These are phyloP conservation scores for Hemicrepidius hirtus DNA, from an alignment of 2,888 invertebrate species.

Conservation along the genomic window DNA sequence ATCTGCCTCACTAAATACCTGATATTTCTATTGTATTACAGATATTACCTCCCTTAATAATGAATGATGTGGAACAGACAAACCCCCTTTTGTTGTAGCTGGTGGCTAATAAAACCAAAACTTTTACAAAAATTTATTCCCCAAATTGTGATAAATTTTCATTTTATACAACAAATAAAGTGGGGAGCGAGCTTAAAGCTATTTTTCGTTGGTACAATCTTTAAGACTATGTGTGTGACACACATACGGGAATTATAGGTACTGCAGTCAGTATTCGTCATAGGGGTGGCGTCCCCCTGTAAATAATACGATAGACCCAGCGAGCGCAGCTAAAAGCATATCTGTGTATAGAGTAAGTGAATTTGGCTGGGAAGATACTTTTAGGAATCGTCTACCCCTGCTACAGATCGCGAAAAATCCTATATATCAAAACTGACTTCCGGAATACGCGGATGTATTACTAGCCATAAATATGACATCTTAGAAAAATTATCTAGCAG, in stretches of 20 bases:
- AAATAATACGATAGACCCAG: conserved; percentile 57
- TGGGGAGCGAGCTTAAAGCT: background rate
- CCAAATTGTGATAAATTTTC: background rate
- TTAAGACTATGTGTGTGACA: conserved; percentile 28
- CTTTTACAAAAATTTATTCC: background rate
- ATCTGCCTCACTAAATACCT: conserved; percentile 56
- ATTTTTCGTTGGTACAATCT: conserved; percentile 16
- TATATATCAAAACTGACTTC: conserved; percentile 61
- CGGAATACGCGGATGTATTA: conserved; percentile 53
- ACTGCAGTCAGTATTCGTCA: conserved; percentile 49
- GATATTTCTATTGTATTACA: conserved; percentile 45
- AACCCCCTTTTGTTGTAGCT: background rate
- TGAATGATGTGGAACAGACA: conserved; percentile 34
- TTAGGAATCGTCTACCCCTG: conserved; percentile 56
- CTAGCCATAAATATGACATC: conserved; percentile 50
- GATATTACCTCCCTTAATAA: conserved; percentile 37
- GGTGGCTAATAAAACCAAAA: conserved; percentile 10
- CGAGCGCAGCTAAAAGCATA: conserved; percentile 62
- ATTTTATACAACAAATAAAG: no score
- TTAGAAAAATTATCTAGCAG: conserved; percentile 45
- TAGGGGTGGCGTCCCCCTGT: conserved; percentile 57
- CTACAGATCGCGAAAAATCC: conserved; percentile 59
- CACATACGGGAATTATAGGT: conserved; percentile 43
- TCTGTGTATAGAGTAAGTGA: conserved; percentile 72
- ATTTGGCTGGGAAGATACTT: conserved; percentile 67